A percentile compares a stretch with the other conserved stretches of the same genome.
Evolutionary conservation across 2,888 invertebrate species (phyloP).

Genomic region (Drosophila kanekoi): DNA sequence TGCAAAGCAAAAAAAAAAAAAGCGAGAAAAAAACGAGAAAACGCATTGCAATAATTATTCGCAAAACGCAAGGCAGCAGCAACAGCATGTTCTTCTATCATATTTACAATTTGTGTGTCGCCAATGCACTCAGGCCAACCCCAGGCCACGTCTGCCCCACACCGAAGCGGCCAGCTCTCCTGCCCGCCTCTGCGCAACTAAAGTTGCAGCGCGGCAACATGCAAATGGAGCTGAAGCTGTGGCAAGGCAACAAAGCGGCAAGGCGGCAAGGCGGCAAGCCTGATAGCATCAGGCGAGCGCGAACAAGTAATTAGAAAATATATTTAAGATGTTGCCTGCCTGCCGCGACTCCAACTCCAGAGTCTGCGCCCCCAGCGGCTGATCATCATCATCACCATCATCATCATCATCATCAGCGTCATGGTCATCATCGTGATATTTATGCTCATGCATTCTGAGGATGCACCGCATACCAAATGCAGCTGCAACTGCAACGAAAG

Average conservation of each 20-base stretch:
- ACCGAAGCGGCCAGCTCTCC: conserved; percentile 1
- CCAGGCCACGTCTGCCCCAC: conserved; percentile 25
- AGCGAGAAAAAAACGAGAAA: conserved; percentile 22
- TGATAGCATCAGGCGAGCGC: conserved; percentile 66
- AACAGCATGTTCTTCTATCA: conserved; percentile 71
- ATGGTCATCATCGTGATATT: conserved; percentile 24
- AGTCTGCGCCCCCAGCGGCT: conserved; percentile 23
- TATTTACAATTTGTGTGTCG: conserved; percentile 79
- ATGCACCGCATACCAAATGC: conserved; percentile 16
- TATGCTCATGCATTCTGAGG: conserved; percentile 28
- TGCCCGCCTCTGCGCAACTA: neutral
- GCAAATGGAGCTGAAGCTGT: conserved; percentile 33
- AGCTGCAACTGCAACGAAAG: conserved; percentile 33
- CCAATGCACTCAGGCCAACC: conserved; percentile 63
- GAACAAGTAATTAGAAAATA: conserved; percentile 82
- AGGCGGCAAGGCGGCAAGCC: conserved; percentile 19
- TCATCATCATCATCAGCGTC: neutral
- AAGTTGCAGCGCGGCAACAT: conserved; percentile 40
- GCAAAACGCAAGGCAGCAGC: conserved; percentile 29
- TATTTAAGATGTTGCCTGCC: conserved; percentile 55
- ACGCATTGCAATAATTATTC: conserved; percentile 53
- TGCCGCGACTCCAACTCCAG: conserved; percentile 14
- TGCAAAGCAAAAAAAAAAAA: conserved; percentile 14
- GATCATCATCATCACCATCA: conserved; percentile 17
- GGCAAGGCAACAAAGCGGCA: conserved; percentile 7